A percentile compares a stretch with the other conserved stretches of the same genome.
These are phyloP conservation scores for Scotopteryx bipunctaria DNA, from an alignment of 2,888 invertebrate genomes.

Conservation along the genomic window DNA sequence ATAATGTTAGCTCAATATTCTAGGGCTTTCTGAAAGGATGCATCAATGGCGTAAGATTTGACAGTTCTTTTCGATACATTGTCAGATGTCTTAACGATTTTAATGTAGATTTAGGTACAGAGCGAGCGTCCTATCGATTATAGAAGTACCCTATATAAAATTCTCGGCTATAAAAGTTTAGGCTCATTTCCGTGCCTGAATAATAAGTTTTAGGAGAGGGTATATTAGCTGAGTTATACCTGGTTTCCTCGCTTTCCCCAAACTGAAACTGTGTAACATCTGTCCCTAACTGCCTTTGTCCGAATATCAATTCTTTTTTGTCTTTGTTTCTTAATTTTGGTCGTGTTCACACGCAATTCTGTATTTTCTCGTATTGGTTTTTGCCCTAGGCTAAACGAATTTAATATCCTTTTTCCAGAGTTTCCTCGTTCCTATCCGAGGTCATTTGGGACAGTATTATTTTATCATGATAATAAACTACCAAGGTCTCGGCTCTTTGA, in stretches of 20 bases:
- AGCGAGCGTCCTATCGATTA: too few species aligned
- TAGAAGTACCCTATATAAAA: not conserved
- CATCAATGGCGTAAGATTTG: too few species aligned
- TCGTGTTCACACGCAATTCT: not conserved
- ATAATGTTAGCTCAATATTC: too few species aligned
- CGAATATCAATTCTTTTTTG: constrained; percentile 3
- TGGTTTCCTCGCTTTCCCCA: not conserved
- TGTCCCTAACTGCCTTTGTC: constrained; percentile 7
- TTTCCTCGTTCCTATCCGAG: not conserved
- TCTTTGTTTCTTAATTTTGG: not conserved
- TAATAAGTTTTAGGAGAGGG: constrained; percentile 7
- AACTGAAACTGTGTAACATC: constrained; percentile 5
- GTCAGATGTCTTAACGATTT: too few species aligned
- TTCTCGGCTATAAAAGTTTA: constrained; percentile 3
- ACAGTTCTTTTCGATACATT: too few species aligned
- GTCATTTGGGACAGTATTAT: not conserved
- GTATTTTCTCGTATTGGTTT: not conserved
- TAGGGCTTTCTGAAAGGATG: too few species aligned
- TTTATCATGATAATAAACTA: not conserved
- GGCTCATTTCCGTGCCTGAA: constrained; percentile 5
- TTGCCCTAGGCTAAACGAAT: not conserved
- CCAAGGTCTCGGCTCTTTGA: not conserved
- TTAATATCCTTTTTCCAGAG: not conserved
- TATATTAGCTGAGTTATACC: constrained; percentile 12
- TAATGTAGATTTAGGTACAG: too few species aligned